Conservation (phyloP, 2,113 vertebrate genomes). For the Elaphurus davidianus region DNA sequence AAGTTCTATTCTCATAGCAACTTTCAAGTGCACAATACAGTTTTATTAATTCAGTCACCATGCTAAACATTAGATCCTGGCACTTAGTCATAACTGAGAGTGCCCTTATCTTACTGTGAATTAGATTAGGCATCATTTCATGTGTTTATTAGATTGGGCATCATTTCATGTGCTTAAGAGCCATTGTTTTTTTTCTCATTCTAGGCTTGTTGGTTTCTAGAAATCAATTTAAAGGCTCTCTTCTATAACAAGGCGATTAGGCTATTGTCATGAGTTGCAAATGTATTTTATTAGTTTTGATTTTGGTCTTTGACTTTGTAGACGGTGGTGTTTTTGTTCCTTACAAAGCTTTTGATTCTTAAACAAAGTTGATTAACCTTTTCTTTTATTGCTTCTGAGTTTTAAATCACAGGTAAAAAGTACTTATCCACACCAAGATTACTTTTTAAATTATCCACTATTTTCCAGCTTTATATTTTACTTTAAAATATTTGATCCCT, state of each 20-base stretch:
- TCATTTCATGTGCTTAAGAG: neutral
- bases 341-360: neutral
- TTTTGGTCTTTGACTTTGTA: neutral
- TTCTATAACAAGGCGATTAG: neutral
- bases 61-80: neutral
- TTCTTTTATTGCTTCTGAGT: neutral
- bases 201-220: neutral
- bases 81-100: neutral
- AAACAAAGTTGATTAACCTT: neutral
- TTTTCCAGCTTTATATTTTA: neutral
- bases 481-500: neutral
- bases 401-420: neutral
- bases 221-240: neutral
- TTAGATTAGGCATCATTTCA: neutral
- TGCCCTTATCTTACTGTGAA: neutral
- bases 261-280: neutral
- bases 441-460: neutral
- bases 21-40: neutral
- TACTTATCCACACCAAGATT: neutral
- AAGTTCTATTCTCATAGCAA: neutral
- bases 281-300: neutral
- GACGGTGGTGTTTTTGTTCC: neutral
- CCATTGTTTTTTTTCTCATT: neutral
- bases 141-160: neutral
- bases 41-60: neutral